phyloP scores from a whole-genome alignment of 2,888 invertebrate species.

The Malacosoma neustria region DNA sequence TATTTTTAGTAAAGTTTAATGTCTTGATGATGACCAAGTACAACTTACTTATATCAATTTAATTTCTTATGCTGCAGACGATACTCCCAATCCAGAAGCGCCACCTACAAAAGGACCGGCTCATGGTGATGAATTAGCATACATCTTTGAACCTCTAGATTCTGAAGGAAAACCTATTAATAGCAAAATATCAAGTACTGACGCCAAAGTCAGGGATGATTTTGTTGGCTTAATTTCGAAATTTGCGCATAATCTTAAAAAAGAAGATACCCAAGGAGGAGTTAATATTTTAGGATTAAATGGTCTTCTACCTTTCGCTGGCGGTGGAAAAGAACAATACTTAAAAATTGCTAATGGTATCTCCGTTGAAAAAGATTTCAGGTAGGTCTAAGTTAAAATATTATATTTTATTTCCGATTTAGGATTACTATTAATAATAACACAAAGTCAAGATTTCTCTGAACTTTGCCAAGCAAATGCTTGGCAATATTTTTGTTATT shows the following conservation, averaged over 20 bases:
- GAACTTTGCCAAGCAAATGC: too few species aligned
- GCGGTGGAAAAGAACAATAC: conserved; percentile 40
- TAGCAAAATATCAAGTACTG: conserved; percentile 59
- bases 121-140: conserved; percentile 84
- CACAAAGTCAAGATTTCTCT: too few species aligned
- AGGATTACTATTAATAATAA: not conserved
- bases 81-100: not conserved
- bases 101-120: conserved; percentile 51
- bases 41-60: too few species aligned
- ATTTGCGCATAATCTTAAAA: conserved; percentile 71
- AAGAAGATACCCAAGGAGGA: conserved; percentile 14
- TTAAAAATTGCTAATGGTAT: conserved; percentile 42
- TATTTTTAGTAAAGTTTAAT: too few species aligned
- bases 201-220: conserved; percentile 77
- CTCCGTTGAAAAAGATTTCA: conserved; percentile 48
- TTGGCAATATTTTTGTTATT: too few species aligned
- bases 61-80: too few species aligned
- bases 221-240: conserved; percentile 80
- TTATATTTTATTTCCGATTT: not conserved
- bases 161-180: conserved; percentile 72
- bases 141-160: conserved; percentile 80
- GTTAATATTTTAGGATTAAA: conserved; percentile 14
- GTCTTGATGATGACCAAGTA: too few species aligned
- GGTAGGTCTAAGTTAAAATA: conserved; percentile 24
- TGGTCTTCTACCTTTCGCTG: conserved; percentile 31